Evolutionary conservation across 2,113 vertebrate species (phyloP).

Genomic region (Cardinalis cardinalis): DNA sequence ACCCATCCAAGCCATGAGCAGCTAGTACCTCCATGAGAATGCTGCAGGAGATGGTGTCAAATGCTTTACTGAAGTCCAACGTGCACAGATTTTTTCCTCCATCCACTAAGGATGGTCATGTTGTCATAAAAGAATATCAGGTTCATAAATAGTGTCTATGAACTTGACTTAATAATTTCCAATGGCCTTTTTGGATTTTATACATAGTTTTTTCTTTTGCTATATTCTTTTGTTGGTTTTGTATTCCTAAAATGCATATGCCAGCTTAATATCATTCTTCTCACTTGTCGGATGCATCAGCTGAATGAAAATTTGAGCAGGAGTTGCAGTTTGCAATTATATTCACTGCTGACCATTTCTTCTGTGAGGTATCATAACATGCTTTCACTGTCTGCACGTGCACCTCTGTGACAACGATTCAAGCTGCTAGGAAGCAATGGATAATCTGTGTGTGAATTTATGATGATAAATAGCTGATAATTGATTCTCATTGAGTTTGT

Average conservation of each 20-base stretch:
- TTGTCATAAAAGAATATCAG: background rate
- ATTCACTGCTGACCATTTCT: background rate
- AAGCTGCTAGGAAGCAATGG: background rate
- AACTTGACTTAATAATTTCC: background rate
- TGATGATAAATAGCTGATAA: background rate
- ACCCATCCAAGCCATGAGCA: background rate
- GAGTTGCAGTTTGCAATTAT: background rate
- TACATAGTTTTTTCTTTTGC: background rate
- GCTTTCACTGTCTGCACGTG: background rate
- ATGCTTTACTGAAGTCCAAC: background rate
- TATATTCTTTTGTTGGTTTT: background rate
- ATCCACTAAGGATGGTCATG: background rate
- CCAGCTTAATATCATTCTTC: background rate
- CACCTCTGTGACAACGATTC: background rate
- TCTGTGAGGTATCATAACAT: fast-evolving
- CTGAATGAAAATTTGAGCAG: background rate
- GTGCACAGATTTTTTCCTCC: background rate
- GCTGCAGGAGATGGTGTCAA: fast-evolving
- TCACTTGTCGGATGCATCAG: background rate
- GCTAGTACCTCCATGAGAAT: background rate
- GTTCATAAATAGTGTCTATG: background rate
- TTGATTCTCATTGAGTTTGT: background rate
- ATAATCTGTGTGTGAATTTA: background rate
- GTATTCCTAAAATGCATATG: background rate
- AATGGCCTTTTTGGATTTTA: background rate